Base-by-base conservation (phyloP, 1,140 invertebrate species). In the Colletes gigas region DNA sequence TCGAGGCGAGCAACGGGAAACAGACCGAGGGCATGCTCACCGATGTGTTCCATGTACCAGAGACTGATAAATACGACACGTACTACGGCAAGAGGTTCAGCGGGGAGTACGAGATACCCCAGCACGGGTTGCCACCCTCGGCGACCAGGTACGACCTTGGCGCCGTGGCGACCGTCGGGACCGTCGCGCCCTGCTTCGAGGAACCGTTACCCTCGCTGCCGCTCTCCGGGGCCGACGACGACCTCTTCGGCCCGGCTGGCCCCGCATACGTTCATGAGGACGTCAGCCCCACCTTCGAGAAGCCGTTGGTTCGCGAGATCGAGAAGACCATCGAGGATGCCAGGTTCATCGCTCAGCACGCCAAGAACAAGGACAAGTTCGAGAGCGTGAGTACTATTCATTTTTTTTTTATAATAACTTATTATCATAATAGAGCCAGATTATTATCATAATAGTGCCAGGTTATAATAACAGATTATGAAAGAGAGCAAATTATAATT, bases 341-440 rank as follows among this genome's bases (percentile, higher is more conserved):
- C 63, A 96, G 97, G 91, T 98, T 98, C 93, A 98, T 98, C 93
- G 98, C 98, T 91, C 98, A 98, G 93, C 97, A 98, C 92, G 97
- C 98, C 90, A 97, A 96, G 93, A 98, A 98, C 94, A 98, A 98
- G 93, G 97, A 98, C 94, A 97, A 97, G 91, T 98, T 98, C 91
- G 97, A 98, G 92, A 97, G 96, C 93, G 98, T 98, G 94, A 97
- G 97, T 97, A 72, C 88, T 2, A 44, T 9, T 44, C 60, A 54
- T 82, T 76, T 68, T 47, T 75, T 76, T 15, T 70, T 17, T 7
- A 47, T 30, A n/a, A 5, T 10, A 8, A n/a, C n/a, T n/a, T n/a
- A n/a, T n/a, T n/a, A n/a, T n/a, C n/a, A n/a, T 30, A n/a, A 5
- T 10, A 8, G n/a, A 30, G 30, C 30, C 30, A 30, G 30, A 30